Base-by-base conservation (phyloP, 1,140 invertebrate species). In the Papilio machaon region DNA sequence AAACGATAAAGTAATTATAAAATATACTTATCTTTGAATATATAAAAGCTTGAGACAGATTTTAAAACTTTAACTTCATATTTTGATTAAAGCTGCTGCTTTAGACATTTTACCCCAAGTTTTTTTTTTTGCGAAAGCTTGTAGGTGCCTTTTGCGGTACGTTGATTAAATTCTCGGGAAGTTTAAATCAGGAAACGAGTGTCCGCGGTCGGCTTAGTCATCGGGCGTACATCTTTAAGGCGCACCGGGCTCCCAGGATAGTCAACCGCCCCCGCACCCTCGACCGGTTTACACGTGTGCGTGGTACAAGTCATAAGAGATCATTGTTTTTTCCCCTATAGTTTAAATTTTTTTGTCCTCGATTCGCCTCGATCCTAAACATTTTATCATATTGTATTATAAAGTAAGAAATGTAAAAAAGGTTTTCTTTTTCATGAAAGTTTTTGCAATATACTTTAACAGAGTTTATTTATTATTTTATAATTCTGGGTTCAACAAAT, bases 131-230 rank as follows among this genome's bases (percentile, higher is more conserved):
- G 9, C n/a, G 19, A 64, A 30, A 23, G 19, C 10, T 30, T 15
- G 23, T 7, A 30, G 11, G 19, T 35, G 19, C 60, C 3, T 35
- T 43, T 60, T 78, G 19, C 52, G 76, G 35, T 38, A 64, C 76
- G 54, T 60, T 46, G 79, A 83, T 83, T 78, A 83, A 80, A 83
- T 83, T 83, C 79, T 54, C 38, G 30, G 58, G 74, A 46, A 67
- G 79, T 75, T 49, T 76, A 82, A 82, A 84, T 83, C 83, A 83
- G 84, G 82, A 85, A 85, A 85, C 81, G n/a, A 82, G 79, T 83
- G 38, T 73, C 60, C 80, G 19, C 82, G 38, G 77, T 64, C 80
- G 19, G 84, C 78, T 85, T 85, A 85, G 82, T 87, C 84, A 87
- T 82, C 82, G 73, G 75, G 73, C 35, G 58, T 81, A 74, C 46